Evolutionary conservation across 2,113 vertebrate species (phyloP).

Genomic region (Phrynosoma blainvillii): DNA sequence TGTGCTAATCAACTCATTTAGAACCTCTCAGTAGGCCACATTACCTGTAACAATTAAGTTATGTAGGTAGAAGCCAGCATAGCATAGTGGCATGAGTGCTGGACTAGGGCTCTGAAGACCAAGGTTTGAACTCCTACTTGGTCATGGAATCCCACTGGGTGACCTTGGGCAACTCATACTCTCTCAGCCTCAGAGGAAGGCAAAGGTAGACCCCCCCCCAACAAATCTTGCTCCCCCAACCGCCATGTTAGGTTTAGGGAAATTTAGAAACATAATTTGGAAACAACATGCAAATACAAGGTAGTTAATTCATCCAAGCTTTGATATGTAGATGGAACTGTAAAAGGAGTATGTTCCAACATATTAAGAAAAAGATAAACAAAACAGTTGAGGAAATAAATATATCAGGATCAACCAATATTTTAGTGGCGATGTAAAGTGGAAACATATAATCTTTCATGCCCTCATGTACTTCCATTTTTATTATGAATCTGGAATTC

Average conservation of each 20-base stretch:
- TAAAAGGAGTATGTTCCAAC: not conserved
- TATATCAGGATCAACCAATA: not conserved
- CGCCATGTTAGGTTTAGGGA: no score
- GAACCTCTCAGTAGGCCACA: not conserved
- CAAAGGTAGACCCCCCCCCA: no score
- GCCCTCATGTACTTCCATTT: not conserved
- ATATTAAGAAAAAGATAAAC: not conserved
- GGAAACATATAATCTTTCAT: not conserved
- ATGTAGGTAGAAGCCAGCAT: not conserved
- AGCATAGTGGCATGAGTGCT: no score
- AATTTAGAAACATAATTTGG: no score
- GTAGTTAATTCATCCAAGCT: not conserved
- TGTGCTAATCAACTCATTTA: constrained; percentile 7
- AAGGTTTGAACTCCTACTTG: no score
- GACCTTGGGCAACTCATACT: no score
- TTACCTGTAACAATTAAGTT: not conserved
- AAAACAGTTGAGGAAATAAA: not conserved
- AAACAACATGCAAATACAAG: no score
- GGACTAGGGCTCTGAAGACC: no score
- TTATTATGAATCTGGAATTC: not conserved
- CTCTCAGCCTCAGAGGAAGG: no score
- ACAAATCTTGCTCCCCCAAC: no score
- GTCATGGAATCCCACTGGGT: no score
- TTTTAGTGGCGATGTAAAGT: no score
- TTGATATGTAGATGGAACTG: not conserved